Evolutionary conservation across 1,140 invertebrate species (phyloP).

Genomic region (Penaeus indicus): DNA sequence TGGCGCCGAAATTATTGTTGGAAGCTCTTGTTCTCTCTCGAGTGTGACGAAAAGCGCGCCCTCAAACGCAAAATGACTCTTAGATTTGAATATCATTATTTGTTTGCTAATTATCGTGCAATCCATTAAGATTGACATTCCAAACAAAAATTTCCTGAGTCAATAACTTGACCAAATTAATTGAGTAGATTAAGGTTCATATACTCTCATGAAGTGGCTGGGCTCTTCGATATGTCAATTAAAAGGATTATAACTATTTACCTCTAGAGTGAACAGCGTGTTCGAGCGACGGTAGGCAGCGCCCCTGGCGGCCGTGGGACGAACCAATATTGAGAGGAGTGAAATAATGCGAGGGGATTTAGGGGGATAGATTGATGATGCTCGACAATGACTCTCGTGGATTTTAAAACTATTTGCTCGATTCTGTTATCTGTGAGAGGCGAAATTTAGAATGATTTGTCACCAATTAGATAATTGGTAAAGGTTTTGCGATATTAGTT

Average conservation of each 20-base stretch:
- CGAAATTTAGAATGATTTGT: conserved; percentile 51
- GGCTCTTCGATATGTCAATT: conserved; percentile 47
- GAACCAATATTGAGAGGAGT: conserved; percentile 22
- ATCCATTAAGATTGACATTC: conserved; percentile 46
- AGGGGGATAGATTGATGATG: conserved; percentile 62
- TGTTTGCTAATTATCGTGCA: conserved; percentile 46
- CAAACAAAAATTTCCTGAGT: conserved; percentile 43
- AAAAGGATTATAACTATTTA: conserved; percentile 37
- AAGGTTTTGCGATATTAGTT: too few relatives aligned
- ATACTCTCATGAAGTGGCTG: conserved; percentile 41
- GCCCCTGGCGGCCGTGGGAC: conserved; percentile 3
- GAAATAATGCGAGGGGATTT: conserved; percentile 54
- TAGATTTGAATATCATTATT: too few relatives aligned
- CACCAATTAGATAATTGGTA: conserved; percentile 11
- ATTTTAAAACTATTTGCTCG: conserved; percentile 62
- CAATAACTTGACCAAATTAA: conserved; percentile 40
- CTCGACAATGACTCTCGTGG: conserved; percentile 52
- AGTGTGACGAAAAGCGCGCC: too few relatives aligned
- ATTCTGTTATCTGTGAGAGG: conserved; percentile 36
- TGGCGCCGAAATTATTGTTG: too few relatives aligned
- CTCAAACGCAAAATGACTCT: too few relatives aligned
- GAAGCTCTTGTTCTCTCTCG: too few relatives aligned
- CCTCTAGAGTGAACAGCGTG: conserved; percentile 4
- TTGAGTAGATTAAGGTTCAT: conserved; percentile 42
- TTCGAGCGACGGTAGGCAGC: conserved; percentile 4